A percentile compares a stretch with the other conserved stretches of the same genome.
These are phyloP conservation scores for Larimichthys polyactis DNA, from an alignment of 2,113 vertebrate species.

Conservation along the genomic window DNA sequence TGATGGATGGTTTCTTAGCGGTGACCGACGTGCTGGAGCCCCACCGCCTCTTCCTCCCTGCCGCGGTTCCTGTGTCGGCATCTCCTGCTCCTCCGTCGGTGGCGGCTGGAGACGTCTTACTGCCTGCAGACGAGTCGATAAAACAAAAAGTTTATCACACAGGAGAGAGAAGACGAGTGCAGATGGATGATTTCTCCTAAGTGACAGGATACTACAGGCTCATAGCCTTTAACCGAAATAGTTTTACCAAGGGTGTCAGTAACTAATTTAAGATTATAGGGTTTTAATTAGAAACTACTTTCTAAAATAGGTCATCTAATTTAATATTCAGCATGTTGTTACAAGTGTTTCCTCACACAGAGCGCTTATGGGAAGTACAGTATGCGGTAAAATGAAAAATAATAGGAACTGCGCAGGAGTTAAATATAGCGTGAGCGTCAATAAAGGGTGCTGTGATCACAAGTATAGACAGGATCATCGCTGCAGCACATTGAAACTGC, in stretches of 20 bases:
- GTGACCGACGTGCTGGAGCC: constrained; percentile 92
- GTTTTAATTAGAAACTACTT: not conserved
- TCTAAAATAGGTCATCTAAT: not conserved
- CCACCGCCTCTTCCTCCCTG: constrained; percentile 91
- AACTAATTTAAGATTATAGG: not conserved
- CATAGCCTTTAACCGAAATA: not conserved
- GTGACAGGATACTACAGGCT: constrained; percentile 19
- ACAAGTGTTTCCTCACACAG: not conserved
- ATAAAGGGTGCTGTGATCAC: not conserved
- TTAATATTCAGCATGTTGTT: not conserved
- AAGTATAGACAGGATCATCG: not conserved
- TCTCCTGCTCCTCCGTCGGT: constrained; percentile 72
- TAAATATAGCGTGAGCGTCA: not conserved
- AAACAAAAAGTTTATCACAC: not conserved
- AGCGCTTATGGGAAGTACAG: not conserved
- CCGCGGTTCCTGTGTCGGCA: constrained; percentile 81
- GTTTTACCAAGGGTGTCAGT: not conserved
- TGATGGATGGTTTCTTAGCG: constrained; percentile 93
- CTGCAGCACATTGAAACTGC: not conserved
- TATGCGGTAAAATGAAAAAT: not conserved
- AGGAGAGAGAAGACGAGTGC: not conserved
- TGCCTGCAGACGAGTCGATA: constrained; percentile 63
- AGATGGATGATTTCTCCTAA: not conserved
- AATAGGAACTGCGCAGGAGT: not conserved
- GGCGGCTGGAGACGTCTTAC: constrained; percentile 74